Base-by-base conservation (phyloP, 2,888 invertebrate species). In the Caenorhabditis sp. region DNA sequence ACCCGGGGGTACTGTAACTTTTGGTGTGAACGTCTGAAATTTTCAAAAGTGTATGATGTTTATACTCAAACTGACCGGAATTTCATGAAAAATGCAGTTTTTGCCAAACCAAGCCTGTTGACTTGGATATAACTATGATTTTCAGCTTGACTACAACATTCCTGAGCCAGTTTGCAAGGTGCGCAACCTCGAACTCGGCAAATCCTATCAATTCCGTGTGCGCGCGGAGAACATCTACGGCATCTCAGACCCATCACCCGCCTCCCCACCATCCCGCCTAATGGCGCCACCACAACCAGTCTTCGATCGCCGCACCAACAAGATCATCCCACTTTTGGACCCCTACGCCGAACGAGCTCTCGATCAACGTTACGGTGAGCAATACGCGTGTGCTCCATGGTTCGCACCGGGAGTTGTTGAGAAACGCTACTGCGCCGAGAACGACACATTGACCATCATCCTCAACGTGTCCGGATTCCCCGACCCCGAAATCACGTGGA, bases 381-480 rank as follows among this genome's bases (percentile, higher is more conserved):
- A 88, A 74, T 88, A 87, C 71, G 84, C 88, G 31, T 87, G 87
- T 77, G 87, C 89, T 21, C 89, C 89, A 5, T 89, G 92, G 85
- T 96, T 97, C 90, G 90, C 96, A 12, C 92, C 95, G 0, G 85
- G 87, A 56, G 84, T 82, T 23, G 76, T 77, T 36, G 87, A 87
- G 59, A 91, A 92, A 0, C 93, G 95, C 84, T 97, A 95, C 88
- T 97, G 95, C 0, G 93, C 95, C 10, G 94, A 95, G 88, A 93
- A 93, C 27, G 94, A 95, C 88, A 94, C 94, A 83, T 92, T 92
- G 20, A 94, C 93, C 87, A 90, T 99, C 65, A 93, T 93, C 89
- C 94, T 96, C 93, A 95, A 94, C 89, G 94, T 97, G 17, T 94
- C 95, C 88, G 97, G 96, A 0, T 95, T 95, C 89, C 97, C 97